phyloP scores from a whole-genome alignment of 2,888 invertebrate species.

The Anthrax anthrax region DNA sequence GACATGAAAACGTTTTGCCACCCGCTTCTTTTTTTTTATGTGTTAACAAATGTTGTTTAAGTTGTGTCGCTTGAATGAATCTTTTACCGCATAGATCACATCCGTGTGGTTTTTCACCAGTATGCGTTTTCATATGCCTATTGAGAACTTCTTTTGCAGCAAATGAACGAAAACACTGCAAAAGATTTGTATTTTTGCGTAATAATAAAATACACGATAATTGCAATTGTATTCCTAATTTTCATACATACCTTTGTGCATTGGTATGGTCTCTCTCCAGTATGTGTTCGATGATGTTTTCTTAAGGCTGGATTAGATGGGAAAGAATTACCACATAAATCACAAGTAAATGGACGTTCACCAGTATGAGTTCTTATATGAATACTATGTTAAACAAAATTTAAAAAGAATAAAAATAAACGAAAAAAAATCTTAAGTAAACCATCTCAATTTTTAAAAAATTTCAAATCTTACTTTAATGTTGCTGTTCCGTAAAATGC shows the following conservation, averaged over 20 bases:
- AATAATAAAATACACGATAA: background rate
- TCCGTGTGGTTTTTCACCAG: slow-evolving; percentile 29
- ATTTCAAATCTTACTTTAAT: slow-evolving; percentile 28
- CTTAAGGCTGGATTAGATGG: slow-evolving; percentile 60
- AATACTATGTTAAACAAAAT: slow-evolving; percentile 29
- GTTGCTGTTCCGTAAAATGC: slow-evolving; percentile 48
- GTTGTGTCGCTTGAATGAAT: slow-evolving; percentile 72
- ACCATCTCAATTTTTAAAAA: too few species aligned
- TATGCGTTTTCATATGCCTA: slow-evolving; percentile 56
- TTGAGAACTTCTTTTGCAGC: slow-evolving; percentile 72
- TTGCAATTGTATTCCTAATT: background rate
- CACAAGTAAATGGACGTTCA: slow-evolving; percentile 52
- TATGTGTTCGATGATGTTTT: slow-evolving; percentile 52
- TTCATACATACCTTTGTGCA: slow-evolving; percentile 42
- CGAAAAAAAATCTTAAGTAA: background rate
- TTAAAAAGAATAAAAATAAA: slow-evolving; percentile 1
- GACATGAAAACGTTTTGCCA: background rate
- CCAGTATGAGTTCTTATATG: slow-evolving; percentile 56
- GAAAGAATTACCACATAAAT: slow-evolving; percentile 57
- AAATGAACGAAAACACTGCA: slow-evolving; percentile 61
- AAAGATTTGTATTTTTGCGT: slow-evolving; percentile 5
- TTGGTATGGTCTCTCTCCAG: slow-evolving; percentile 49
- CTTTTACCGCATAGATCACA: slow-evolving; percentile 49
- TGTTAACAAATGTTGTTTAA: slow-evolving; percentile 47
- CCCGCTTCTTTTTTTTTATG: background rate